Evolutionary conservation across 2,888 invertebrate species (phyloP), one percentile per base, ranked within the genome.

Genomic region (Sinohyriopsis cumingii): DNA sequence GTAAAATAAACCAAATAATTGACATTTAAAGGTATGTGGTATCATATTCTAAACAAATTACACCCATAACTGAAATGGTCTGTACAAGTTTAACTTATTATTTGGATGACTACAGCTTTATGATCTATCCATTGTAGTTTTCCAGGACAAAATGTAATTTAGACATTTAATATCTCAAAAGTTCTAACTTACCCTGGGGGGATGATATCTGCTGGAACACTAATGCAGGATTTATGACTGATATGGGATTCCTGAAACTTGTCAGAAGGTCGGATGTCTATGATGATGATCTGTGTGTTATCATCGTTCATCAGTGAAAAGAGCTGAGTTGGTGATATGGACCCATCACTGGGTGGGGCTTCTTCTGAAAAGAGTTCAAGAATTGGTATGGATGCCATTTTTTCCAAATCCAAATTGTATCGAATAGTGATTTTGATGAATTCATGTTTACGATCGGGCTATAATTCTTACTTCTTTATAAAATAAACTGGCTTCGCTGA

Each of bases 121-220:
- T 45, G 45, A 45, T 45, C 15, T 15, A 45, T 45, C 45, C 45
- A 15, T 45, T 2, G 15, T 45, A 45, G n/a, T 28, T n/a, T 55
- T 18, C 33, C 33, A 19, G 9, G 7, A 60, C 1, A 6, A 9
- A 60, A 22, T 19, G 25, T 19, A 59, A n/a, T 22, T 6, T 19
- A 19, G 18, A 28, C 18, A 28, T 28, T 28, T 28, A 60, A 22
- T 60, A 9, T 28, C 24, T 19, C 20, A 20, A 20, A 60, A 60
- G 12, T 45, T 45, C 45, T 33, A 55, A 85, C 91, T 90, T 91
- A 96, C 96, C 95, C 95, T 19, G 93, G 91, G 22, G 91, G 90
- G 65, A 96, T 93, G 63, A 92, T 91, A 75, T 94, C 93, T 75
- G 93, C 93, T 0, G 96, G 95, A 73, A 96, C 93, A 89, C 94